phyloP scores from a whole-genome alignment of 1,140 invertebrate species.

The Pseudomyrmex dendroicus region DNA sequence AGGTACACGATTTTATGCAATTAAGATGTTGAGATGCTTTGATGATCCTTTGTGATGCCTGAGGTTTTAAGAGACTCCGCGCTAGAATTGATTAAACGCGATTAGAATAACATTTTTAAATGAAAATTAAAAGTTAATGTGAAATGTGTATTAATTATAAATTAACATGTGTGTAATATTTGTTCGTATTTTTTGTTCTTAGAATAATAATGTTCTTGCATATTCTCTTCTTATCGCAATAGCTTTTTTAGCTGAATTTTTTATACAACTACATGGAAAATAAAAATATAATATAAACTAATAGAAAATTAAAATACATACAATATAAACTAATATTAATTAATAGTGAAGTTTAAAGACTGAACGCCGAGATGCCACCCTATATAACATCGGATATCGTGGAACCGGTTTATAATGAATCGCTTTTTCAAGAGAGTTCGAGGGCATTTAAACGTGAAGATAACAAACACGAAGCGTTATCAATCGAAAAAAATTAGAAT shows the following conservation, averaged over 20 bases:
- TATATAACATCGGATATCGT: conserved; percentile 36
- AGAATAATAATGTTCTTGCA: no score
- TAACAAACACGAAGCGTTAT: neutral
- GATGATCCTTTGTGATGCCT: neutral
- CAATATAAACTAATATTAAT: neutral
- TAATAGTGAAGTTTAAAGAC: no score
- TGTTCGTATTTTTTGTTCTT: no score
- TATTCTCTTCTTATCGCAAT: no score
- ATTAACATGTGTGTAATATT: no score
- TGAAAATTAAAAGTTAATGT: no score
- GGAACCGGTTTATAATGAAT: conserved; percentile 77
- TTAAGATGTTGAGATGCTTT: conserved; percentile 8
- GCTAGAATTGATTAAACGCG: neutral
- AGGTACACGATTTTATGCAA: neutral
- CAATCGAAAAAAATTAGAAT: neutral
- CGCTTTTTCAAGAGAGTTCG: conserved; percentile 46
- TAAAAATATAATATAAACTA: neutral
- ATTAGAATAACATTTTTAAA: no score
- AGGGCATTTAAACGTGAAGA: conserved; percentile 33
- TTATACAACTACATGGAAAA: no score
- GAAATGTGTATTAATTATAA: no score
- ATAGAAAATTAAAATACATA: neutral
- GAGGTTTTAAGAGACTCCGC: no score
- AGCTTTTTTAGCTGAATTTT: no score
- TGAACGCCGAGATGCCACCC: conserved; percentile 16